A percentile compares a stretch with the other conserved stretches of the same genome.
These are phyloP conservation scores for Bibio marci DNA, from an alignment of 2,888 invertebrate genomes.

Conservation along the genomic window DNA sequence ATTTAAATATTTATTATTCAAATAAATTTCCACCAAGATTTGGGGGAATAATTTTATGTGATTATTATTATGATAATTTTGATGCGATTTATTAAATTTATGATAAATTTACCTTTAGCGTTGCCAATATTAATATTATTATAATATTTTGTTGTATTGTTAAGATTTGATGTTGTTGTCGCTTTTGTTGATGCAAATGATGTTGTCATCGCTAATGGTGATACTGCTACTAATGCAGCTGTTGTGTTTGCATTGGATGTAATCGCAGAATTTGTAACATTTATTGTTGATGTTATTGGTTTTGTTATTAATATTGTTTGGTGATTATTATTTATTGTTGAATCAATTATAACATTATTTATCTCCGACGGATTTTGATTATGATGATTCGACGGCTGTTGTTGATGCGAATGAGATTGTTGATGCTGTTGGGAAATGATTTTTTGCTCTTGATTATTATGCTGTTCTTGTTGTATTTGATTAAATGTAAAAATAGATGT, in stretches of 20 bases:
- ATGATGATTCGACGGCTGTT: background rate
- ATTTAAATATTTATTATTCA: no score
- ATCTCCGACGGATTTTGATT: no score
- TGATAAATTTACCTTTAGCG: no score
- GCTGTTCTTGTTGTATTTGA: background rate
- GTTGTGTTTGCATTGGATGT: background rate
- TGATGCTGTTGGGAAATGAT: background rate
- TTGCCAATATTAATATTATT: slow-evolving; percentile 10
- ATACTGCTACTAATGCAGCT: slow-evolving; percentile 3
- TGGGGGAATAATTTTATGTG: no score
- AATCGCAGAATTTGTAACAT: background rate
- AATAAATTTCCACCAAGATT: no score
- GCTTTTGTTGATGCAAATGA: slow-evolving; percentile 5
- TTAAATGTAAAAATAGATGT: slow-evolving; percentile 2
- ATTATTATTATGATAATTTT: background rate
- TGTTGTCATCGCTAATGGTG: no score
- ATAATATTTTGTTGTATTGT: slow-evolving; percentile 6
- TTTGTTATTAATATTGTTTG: no score
- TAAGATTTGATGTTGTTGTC: slow-evolving; percentile 10
- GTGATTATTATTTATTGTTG: no score
- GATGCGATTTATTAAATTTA: background rate
- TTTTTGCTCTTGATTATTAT: background rate
- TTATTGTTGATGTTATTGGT: background rate
- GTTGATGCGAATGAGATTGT: background rate
- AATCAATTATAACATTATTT: no score